phyloP scores from a whole-genome alignment of 2,888 invertebrate species.

The Xanthorhoe spadicearia region DNA sequence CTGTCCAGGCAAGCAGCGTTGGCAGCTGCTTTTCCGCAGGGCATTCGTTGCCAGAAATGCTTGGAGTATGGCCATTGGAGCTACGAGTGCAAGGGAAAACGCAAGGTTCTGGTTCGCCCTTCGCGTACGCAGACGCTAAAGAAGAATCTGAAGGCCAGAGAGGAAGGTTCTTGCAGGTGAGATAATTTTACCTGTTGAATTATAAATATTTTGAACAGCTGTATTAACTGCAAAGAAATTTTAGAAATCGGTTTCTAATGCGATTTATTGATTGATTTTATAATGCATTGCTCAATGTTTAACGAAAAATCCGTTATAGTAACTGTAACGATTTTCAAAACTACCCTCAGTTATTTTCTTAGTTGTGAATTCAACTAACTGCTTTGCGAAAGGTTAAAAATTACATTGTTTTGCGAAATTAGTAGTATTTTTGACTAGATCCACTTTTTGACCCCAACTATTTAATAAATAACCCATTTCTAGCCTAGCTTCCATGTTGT shows the following conservation, averaged over 20 bases:
- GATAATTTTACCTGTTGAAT: slow-evolving; percentile 29
- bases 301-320: not conserved
- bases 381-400: not conserved
- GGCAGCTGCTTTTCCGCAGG: slow-evolving; percentile 88
- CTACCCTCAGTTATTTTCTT: slow-evolving; percentile 33
- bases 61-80: slow-evolving; percentile 97
- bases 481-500: too few relatives aligned
- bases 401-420: too few relatives aligned
- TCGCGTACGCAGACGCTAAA: slow-evolving; percentile 93
- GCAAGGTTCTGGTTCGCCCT: slow-evolving; percentile 93
- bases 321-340: slow-evolving; percentile 13
- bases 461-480: too few relatives aligned
- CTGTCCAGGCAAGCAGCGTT: slow-evolving; percentile 83
- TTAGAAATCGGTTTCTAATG: not conserved
- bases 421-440: too few relatives aligned
- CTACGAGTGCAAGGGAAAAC: slow-evolving; percentile 95
- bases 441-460: too few relatives aligned
- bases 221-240: not conserved
- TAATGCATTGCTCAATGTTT: not conserved
- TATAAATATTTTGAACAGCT: not conserved
- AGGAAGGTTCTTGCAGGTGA: slow-evolving; percentile 73
- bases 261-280: not conserved
- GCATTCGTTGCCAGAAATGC: slow-evolving; percentile 96
- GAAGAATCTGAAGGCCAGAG: slow-evolving; percentile 81
- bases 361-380: not conserved